Percentiles rank a stretch among this genome's conserved stretches.
phyloP scores from a whole-genome alignment of 2,888 invertebrate genomes.

The Ernsta delagoae region DNA sequence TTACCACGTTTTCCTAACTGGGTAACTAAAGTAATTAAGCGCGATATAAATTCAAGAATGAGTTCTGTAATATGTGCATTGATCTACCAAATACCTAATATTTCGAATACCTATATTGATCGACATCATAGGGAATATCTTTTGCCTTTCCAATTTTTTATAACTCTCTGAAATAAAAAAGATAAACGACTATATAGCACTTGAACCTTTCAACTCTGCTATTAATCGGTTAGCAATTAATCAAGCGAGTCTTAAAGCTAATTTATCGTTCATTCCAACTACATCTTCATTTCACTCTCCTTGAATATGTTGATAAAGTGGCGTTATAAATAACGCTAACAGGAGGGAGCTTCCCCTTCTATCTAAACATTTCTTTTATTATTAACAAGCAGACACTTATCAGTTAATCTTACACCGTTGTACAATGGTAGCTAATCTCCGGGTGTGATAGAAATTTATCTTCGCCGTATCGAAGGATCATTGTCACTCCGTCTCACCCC shows the following conservation, averaged over 20 bases:
- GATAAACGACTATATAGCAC: not conserved
- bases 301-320: conserved; percentile 47
- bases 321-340: conserved; percentile 62
- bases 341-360: conserved; percentile 51
- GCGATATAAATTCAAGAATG: no score
- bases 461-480: conserved; percentile 62
- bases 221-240: conserved; percentile 28
- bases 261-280: conserved; percentile 28
- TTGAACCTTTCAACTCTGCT: not conserved
- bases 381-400: conserved; percentile 81
- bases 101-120: no score
- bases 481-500: conserved; percentile 66
- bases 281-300: conserved; percentile 32
- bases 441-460: conserved; percentile 81
- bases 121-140: not conserved
- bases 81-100: no score
- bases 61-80: no score
- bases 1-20: no score
- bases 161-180: not conserved
- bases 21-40: no score
- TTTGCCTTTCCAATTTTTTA: not conserved
- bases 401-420: conserved; percentile 81
- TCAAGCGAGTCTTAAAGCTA: conserved; percentile 24
- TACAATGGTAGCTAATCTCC: conserved; percentile 79
- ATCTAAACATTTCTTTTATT: conserved; percentile 77